These are phyloP conservation scores for Antigone vipio DNA, from an alignment of 2,113 vertebrate species.

Conservation along the genomic window DNA sequence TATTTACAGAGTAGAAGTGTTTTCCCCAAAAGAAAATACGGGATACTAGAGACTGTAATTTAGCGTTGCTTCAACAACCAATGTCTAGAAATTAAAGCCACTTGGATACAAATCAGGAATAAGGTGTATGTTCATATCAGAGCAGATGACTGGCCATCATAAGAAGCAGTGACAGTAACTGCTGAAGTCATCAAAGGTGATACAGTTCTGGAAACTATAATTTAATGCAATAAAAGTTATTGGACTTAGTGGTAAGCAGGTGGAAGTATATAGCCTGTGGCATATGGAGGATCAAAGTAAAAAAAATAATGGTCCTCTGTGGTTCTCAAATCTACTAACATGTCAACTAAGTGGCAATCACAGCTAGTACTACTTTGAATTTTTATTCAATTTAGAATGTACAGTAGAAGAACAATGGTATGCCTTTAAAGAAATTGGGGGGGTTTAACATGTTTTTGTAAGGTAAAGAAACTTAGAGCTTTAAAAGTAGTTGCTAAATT, in stretches of 20 bases:
- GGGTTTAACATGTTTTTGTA: neutral
- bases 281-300: neutral
- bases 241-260: neutral
- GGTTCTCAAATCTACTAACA: neutral
- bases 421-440: neutral
- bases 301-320: neutral
- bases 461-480: neutral
- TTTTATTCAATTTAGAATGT: neutral
- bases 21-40: neutral
- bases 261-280: accelerated
- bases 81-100: neutral
- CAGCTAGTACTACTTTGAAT: neutral
- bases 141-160: neutral
- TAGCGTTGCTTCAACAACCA: neutral
- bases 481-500: neutral
- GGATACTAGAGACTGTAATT: neutral
- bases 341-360: neutral
- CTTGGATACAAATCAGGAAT: neutral
- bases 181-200: neutral
- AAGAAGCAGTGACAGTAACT: neutral
- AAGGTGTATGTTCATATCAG: neutral
- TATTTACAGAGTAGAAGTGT: neutral
- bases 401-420: neutral
- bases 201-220: neutral
- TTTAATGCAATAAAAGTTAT: neutral